Percentiles rank a stretch among this genome's conserved stretches.
phyloP scores from a whole-genome alignment of 2,113 vertebrate species.

The Dromiciops gliroides region DNA sequence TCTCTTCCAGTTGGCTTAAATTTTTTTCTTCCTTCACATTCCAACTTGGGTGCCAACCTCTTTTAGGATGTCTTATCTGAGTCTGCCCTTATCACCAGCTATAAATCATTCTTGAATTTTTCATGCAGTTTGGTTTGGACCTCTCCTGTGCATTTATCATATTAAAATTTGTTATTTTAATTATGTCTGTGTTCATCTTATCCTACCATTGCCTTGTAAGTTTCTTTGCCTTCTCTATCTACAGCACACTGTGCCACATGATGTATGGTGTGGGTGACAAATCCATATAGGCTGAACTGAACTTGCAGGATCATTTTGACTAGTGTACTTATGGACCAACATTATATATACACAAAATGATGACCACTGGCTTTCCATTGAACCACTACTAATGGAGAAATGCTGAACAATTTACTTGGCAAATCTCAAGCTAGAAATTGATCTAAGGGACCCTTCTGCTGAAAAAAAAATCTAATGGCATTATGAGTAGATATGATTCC shows the following conservation, averaged over 20 bases:
- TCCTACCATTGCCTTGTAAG: not conserved
- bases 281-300: not conserved
- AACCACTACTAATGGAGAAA: not conserved
- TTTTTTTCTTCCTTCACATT: not conserved
- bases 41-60: not conserved
- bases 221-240: not conserved
- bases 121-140: not conserved
- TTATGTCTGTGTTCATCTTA: not conserved
- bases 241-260: not conserved
- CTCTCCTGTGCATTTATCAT: not conserved
- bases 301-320: not conserved
- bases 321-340: not conserved
- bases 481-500: not conserved
- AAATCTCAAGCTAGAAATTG: not conserved
- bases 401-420: not conserved
- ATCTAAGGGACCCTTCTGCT: not conserved
- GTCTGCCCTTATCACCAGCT: not conserved
- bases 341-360: not conserved
- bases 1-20: not conserved
- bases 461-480: not conserved
- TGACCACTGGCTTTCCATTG: not conserved
- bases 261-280: not conserved
- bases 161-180: not conserved
- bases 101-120: not conserved
- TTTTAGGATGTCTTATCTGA: not conserved